A percentile compares a stretch with the other conserved stretches of the same genome.
These are phyloP conservation scores for Lacanobia wlatinum DNA, from an alignment of 2,888 invertebrate genomes.

Conservation along the genomic window DNA sequence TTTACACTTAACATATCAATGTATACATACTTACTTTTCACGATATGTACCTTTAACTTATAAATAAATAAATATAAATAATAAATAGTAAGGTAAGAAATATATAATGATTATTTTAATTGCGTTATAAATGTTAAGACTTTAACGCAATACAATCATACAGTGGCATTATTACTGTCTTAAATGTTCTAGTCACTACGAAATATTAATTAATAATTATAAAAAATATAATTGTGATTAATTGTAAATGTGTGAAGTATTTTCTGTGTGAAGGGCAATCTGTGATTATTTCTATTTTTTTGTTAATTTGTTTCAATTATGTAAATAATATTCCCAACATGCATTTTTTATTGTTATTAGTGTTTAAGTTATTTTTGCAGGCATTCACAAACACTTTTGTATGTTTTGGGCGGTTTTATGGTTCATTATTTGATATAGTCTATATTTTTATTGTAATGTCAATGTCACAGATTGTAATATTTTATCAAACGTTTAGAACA, in stretches of 20 bases:
- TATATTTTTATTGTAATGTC: neutral
- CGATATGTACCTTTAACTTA: slow-evolving; percentile 44
- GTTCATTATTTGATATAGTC: neutral
- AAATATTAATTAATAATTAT: slow-evolving; percentile 27
- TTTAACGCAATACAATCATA: slow-evolving; percentile 14
- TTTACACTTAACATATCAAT: slow-evolving; percentile 52
- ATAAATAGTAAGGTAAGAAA: slow-evolving; percentile 19
- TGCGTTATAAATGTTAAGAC: slow-evolving; percentile 27
- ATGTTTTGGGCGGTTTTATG: neutral
- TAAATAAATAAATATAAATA: slow-evolving; percentile 22
- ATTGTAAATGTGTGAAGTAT: slow-evolving; percentile 53
- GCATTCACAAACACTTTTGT: neutral
- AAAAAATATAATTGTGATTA: slow-evolving; percentile 39
- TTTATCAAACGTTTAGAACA: slow-evolving; percentile 65
- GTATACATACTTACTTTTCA: slow-evolving; percentile 39
- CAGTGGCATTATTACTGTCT: slow-evolving; percentile 15
- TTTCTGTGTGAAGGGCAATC: slow-evolving; percentile 28
- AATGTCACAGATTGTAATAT: slow-evolving; percentile 53
- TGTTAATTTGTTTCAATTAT: neutral
- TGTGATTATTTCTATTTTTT: slow-evolving; percentile 29
- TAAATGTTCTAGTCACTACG: slow-evolving; percentile 14
- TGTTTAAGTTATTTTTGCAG: too few relatives aligned
- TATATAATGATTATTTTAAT: slow-evolving; percentile 2
- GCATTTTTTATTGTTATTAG: too few relatives aligned
- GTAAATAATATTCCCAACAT: neutral